Percentiles rank a stretch among this genome's conserved stretches.
Conservation (phyloP, 2,888 invertebrate genomes). For the Stictocephala bisonia region DNA sequence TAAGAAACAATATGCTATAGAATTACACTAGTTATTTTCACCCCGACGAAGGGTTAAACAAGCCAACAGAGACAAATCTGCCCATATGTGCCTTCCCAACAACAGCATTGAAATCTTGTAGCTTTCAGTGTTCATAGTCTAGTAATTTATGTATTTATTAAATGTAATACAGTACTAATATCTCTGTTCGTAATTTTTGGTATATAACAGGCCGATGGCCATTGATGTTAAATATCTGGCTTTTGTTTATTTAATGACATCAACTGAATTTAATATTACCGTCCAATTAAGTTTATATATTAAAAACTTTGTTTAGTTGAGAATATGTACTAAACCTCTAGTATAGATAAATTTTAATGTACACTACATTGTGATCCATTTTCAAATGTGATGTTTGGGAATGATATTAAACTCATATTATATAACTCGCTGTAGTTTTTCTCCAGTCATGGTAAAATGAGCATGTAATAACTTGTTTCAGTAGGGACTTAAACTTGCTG, state of each 20-base stretch:
- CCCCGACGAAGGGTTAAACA: background rate
- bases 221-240: background rate
- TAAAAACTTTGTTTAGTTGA: conserved; percentile 22
- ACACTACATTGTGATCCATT: conserved; percentile 32
- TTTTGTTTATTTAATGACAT: conserved; percentile 14
- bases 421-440: too few species aligned
- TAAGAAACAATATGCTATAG: background rate
- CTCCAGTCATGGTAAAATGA: too few species aligned
- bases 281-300: conserved; percentile 26
- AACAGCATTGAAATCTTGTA: conserved; percentile 6
- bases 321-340: conserved; percentile 3
- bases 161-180: background rate
- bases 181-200: background rate
- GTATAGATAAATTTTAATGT: conserved; percentile 6
- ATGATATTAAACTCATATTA: conserved; percentile 35
- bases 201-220: background rate
- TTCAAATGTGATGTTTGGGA: conserved; percentile 35
- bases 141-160: background rate
- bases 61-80: conserved; percentile 30
- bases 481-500: too few species aligned
- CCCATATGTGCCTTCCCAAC: conserved; percentile 34
- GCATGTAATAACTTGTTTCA: too few species aligned
- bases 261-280: conserved; percentile 8
- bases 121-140: conserved; percentile 32
- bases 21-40: background rate